Evolutionary conservation across 2,888 invertebrate species (phyloP), one percentile per base, ranked within the genome.

Genomic region (Trichacis sp.): DNA sequence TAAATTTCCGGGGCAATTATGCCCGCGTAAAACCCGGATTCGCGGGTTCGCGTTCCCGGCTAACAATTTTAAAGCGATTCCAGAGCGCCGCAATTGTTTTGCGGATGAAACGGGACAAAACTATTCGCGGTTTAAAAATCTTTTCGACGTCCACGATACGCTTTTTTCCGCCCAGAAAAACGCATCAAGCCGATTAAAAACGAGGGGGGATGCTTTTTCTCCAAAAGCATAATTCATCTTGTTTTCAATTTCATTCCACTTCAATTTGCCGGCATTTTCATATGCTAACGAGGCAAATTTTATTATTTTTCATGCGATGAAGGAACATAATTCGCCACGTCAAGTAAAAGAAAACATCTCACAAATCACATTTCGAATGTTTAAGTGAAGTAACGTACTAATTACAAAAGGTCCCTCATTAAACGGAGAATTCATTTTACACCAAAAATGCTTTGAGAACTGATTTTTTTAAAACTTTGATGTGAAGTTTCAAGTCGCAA

Each of bases 1-100:
- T 59, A 64, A 64, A 59, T 59, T 59, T 54, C 47, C 52, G 38
- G 38, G 51, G 55, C 59, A 64, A 55, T 64, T 64, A 64, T 48
- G 55, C 59, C 29, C 12, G 18, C 52, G 49, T 56, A 52, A 59
- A 64, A 64, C 36, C 43, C 15, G 59, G 55, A 52, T 51, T 48
- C 48, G 55, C 54, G 50, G 54, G 50, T 50, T 54, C 15, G 30
- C 53, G 53, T 63, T 63, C 53, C 38, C 24, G 40, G 57, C 46
- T 46, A 54, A 59, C 59, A 59, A 59, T 55, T 58, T 58, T 42
- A 33, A 47, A 53, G 45, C 46, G 15, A 50, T 63, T 47, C 48
- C 43, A 12, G 9, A 40, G 12, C 48, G 15, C 45, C 18, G 49
- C 50, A 58, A 64, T 64, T 58, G 54, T 64, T 64, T 64, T 46